A percentile compares a stretch with the other conserved stretches of the same genome.
phyloP scores from a whole-genome alignment of 2,113 vertebrate species.

The Hydrochoerus hydrochaeris region DNA sequence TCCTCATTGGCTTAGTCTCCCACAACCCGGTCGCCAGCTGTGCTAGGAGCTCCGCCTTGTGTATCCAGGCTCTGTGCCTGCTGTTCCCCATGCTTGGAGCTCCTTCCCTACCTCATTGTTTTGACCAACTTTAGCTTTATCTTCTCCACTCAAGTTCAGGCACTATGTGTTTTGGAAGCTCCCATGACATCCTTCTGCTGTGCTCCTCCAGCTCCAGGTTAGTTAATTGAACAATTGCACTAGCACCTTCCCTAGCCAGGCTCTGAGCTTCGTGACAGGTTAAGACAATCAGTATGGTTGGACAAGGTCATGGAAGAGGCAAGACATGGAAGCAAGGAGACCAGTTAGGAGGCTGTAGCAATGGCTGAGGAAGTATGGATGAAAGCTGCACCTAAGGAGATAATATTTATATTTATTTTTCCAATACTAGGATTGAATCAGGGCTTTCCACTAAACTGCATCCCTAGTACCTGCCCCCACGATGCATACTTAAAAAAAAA shows the following conservation, averaged over 20 bases:
- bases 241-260: not conserved
- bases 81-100: not conserved
- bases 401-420: not conserved
- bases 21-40: rapidly evolving
- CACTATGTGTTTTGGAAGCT: not conserved
- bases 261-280: not conserved
- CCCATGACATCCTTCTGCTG: not conserved
- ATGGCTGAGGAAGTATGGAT: rapidly evolving
- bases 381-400: not conserved
- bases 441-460: not conserved
- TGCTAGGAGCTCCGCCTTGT: not conserved
- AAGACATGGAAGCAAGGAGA: not conserved
- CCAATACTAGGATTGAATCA: not conserved
- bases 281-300: too few species aligned
- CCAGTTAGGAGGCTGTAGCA: rapidly evolving
- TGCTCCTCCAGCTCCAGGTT: not conserved
- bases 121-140: not conserved
- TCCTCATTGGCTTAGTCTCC: too few species aligned
- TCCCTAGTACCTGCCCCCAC: not conserved
- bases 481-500: not conserved
- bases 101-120: not conserved
- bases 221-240: not conserved
- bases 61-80: not conserved
- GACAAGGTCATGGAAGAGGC: not conserved
- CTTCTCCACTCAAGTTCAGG: not conserved